Evolutionary conservation across 1,140 invertebrate genomes (phyloP).

Genomic region (Drosophila malerkotliana): DNA sequence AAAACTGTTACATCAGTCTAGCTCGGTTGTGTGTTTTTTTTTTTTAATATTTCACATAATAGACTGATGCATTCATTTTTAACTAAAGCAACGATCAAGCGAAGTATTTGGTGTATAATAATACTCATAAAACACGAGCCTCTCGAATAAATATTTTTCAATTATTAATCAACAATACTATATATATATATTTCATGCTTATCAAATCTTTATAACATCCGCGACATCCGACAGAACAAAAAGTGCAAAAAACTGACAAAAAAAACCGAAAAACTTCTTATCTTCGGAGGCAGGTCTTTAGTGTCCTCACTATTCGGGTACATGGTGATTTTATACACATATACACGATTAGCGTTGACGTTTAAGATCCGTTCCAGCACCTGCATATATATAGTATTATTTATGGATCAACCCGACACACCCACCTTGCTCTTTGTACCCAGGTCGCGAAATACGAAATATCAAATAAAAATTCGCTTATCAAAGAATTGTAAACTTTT

Average conservation of each 20-base stretch:
- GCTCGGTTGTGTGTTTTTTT: no score
- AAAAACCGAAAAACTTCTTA: constrained; percentile 8
- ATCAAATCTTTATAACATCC: constrained; percentile 17
- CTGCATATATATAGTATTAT: constrained; percentile 9
- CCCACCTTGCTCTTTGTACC: constrained; percentile 55
- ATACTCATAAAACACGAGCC: neutral
- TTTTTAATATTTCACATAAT: no score
- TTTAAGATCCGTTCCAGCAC: constrained; percentile 24
- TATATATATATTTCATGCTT: neutral
- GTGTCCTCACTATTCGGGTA: neutral
- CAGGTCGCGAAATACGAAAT: constrained; percentile 5
- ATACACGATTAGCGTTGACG: constrained; percentile 11
- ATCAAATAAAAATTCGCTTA: neutral
- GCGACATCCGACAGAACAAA: constrained; percentile 1
- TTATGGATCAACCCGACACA: constrained; percentile 37
- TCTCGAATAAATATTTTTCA: neutral
- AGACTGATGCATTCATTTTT: no score
- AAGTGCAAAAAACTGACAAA: neutral
- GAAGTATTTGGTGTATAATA: no score
- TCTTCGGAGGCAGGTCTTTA: constrained; percentile 32
- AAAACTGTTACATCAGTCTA: no score
- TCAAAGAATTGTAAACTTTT: constrained; percentile 29
- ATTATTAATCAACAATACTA: neutral
- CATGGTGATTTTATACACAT: neutral
- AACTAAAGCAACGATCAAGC: no score